A percentile compares a stretch with the other conserved stretches of the same genome.
phyloP scores from a whole-genome alignment of 2,888 invertebrate genomes.

The Horisme vitalbata region DNA sequence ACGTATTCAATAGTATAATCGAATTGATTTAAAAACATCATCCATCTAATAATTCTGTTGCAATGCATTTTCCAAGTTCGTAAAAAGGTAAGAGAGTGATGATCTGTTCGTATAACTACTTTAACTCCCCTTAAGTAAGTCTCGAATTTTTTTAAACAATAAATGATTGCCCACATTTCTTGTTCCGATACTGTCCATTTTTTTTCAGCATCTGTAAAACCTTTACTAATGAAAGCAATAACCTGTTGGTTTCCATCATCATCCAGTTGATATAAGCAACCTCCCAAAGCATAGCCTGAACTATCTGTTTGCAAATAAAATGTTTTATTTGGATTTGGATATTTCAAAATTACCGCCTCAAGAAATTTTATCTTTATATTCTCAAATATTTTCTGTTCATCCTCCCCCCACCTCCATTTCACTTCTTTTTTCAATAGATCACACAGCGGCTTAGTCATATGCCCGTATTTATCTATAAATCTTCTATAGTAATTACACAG shows the following conservation, averaged over 20 bases:
- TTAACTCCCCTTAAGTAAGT: not conserved
- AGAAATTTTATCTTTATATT: no score
- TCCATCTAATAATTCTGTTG: not conserved
- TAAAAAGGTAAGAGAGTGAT: not conserved
- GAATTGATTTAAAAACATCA: constrained; percentile 1
- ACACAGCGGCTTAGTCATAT: not conserved
- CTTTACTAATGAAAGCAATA: no score
- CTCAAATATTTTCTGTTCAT: no score
- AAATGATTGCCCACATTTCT: constrained; percentile 4
- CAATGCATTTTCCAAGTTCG: not conserved
- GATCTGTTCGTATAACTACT: not conserved
- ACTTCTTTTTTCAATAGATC: constrained; percentile 6
- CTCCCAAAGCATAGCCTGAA: no score
- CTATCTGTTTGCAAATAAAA: no score
- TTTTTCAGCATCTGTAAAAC: no score
- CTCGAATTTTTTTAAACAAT: constrained; percentile 2
- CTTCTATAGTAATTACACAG: not conserved
- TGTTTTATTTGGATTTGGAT: no score
- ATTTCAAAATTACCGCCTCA: no score
- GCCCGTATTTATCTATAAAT: not conserved
- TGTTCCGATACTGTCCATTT: no score
- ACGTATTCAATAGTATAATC: constrained; percentile 1
- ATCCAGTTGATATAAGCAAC: no score
- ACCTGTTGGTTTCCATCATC: no score
- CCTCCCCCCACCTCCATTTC: no score